These are phyloP conservation scores for Chaenodraco wilsoni DNA, from an alignment of 2,797 vertebrate species.

Conservation along the genomic window DNA sequence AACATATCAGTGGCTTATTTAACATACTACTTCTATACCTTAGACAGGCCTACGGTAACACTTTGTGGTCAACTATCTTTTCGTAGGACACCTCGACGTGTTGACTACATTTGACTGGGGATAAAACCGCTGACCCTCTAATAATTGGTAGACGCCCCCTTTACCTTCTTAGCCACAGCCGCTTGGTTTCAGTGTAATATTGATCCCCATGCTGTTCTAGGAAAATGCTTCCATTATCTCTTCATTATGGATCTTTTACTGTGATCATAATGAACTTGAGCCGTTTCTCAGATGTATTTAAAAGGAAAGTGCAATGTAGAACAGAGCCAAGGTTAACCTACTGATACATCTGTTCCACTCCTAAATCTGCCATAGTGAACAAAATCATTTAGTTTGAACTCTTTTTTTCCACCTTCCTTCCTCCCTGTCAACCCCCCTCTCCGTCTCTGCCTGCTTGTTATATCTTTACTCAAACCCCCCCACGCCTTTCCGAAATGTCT, in stretches of 20 bases:
- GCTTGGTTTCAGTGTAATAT: no score
- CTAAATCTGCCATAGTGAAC: not conserved
- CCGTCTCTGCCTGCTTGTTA: slow-evolving; percentile 70
- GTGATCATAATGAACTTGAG: not conserved
- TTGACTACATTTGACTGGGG: no score
- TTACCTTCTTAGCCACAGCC: no score
- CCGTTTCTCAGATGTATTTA: slow-evolving; percentile 12
- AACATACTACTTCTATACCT: no score
- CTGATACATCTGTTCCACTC: slow-evolving; percentile 12
- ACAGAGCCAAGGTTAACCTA: slow-evolving; percentile 7
- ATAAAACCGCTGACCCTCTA: no score
- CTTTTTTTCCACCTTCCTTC: slow-evolving; percentile 2
- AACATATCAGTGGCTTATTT: not conserved
- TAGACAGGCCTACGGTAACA: no score
- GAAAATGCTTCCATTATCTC: no score
- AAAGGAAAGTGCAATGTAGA: slow-evolving; percentile 1
- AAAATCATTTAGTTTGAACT: slow-evolving; percentile 9
- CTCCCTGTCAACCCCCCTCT: slow-evolving; percentile 3
- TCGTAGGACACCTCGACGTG: no score
- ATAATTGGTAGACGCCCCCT: no score
- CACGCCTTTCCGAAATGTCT: slow-evolving; percentile 17
- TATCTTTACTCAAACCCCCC: slow-evolving; percentile 27
- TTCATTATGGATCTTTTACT: not conserved
- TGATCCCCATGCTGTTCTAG: no score
- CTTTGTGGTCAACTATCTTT: no score